phyloP scores from a whole-genome alignment of 2,113 vertebrate species.

The Epinephelus fuscoguttatus region DNA sequence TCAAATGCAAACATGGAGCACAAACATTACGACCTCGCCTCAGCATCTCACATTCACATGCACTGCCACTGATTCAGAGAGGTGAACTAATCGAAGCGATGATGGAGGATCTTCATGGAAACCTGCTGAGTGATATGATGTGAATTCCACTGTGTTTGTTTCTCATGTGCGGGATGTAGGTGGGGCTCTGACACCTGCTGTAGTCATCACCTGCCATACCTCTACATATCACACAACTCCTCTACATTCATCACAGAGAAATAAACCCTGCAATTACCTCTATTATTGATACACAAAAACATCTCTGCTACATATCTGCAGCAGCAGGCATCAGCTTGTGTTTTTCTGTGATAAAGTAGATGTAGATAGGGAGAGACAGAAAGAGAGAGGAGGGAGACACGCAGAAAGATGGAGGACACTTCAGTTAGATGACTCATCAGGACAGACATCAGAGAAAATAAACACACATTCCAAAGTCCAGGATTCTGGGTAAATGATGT shows the following conservation, averaged over 20 bases:
- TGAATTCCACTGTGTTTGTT: slow-evolving; percentile 20
- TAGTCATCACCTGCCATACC: background rate
- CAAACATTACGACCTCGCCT: slow-evolving; percentile 1
- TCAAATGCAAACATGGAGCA: slow-evolving; percentile 8
- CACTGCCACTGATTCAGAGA: background rate
- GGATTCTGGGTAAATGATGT: slow-evolving; percentile 58
- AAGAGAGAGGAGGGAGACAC: background rate
- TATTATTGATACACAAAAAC: background rate
- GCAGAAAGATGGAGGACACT: background rate
- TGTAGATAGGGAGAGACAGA: background rate
- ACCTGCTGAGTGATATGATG: slow-evolving; percentile 34
- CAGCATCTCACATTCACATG: background rate
- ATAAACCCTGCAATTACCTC: background rate
- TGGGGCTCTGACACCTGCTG: background rate
- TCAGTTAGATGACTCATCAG: background rate
- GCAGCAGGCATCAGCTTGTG: background rate
- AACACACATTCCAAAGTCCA: slow-evolving; percentile 38
- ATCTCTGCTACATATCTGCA: background rate
- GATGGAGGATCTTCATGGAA: background rate
- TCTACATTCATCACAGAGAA: background rate
- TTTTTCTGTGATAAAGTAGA: background rate
- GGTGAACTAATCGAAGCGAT: background rate
- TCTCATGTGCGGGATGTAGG: slow-evolving; percentile 4
- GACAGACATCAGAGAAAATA: slow-evolving; percentile 42
- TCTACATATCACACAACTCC: background rate